These are phyloP conservation scores for Nannoperca australis DNA, from an alignment of 2,797 vertebrate genomes.

Conservation along the genomic window DNA sequence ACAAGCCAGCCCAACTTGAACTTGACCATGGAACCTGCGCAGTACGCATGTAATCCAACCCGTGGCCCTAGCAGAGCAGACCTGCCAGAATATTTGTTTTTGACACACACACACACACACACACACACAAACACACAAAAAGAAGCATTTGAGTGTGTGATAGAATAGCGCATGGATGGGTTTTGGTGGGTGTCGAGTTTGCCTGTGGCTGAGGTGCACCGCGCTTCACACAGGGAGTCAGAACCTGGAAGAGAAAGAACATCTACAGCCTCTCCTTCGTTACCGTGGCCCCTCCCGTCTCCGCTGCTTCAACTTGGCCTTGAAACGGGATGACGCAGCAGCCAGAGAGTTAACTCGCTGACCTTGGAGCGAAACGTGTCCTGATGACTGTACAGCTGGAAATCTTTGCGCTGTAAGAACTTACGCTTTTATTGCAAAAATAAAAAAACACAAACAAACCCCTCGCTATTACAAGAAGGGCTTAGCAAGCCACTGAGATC, in stretches of 20 bases:
- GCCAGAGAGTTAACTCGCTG: slow-evolving; percentile 70
- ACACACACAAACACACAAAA: no score
- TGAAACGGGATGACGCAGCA: slow-evolving; percentile 84
- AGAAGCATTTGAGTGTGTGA: slow-evolving; percentile 13
- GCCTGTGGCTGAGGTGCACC: slow-evolving; percentile 12
- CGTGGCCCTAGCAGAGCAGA: slow-evolving; percentile 35
- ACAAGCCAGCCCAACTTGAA: slow-evolving; percentile 85
- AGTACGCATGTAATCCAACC: slow-evolving; percentile 70
- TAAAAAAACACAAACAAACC: neutral
- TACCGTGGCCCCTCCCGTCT: slow-evolving; percentile 70
- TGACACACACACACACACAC: neutral
- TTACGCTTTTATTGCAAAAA: slow-evolving; percentile 32
- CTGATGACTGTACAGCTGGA: slow-evolving; percentile 68
- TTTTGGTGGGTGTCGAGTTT: slow-evolving; percentile 17
- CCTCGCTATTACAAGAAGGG: slow-evolving; percentile 26
- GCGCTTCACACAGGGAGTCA: slow-evolving; percentile 19
- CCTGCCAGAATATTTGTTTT: slow-evolving; percentile 43
- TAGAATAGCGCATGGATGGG: slow-evolving; percentile 8
- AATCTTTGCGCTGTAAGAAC: slow-evolving; percentile 36
- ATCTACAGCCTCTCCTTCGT: slow-evolving; percentile 45
- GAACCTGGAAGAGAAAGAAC: slow-evolving; percentile 44
- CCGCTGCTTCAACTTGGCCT: slow-evolving; percentile 92
- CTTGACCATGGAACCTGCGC: slow-evolving; percentile 85
- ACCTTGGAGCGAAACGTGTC: slow-evolving; percentile 74
- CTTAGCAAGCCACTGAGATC: slow-evolving; percentile 61